Base-by-base conservation (phyloP, 2,797 vertebrate genomes). In the Clarias platycephalus region DNA sequence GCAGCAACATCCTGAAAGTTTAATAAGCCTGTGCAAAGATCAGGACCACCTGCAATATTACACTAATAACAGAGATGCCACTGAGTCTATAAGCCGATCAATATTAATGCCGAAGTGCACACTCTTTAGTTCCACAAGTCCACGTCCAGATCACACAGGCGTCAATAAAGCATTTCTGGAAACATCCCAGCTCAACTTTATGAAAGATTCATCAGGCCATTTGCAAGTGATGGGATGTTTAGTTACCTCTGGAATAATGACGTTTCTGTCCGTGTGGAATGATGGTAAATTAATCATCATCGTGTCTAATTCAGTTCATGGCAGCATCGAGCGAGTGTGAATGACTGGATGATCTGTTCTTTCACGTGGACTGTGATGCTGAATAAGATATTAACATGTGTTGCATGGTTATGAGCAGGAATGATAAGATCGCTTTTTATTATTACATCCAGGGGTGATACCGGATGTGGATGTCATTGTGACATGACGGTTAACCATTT, bases 171-270 rank as follows among this genome's bases (percentile, higher is more conserved):
- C 24, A 76, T 81, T 82, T 49, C 80, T 80, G 63, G 31, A 81
- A 88, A 82, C 68, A 44, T 87, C 81, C 76, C 87, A 84, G 70
- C 81, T 81, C 71, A 74, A 81, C 70, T 81, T 83, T 78, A 88
- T 88, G 77, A 90, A 91, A 88, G 78, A 88, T 86, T 88, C 86
- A 89, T 87, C 57, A 84, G 49, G 71, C 66, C 40, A 86, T 89
- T 82, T 88, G 83, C 78, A 90, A 84, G 74, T 84, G 77, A 87
- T 75, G 80, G 86, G 84, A 86, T 85, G 85, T 84, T 87, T 82
- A 83, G 81, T 68, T 68, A 75, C 72, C 44, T 85, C 40, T 85
- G 40, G 77, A 87, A 88, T 86, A 87, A 86, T 80, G 78, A 62
- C 40, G 31, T 74, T 71, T 64, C 84, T 74, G 53, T 60, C 78